Conservation (phyloP, 2,113 vertebrate species). For the Melierax canorus region DNA sequence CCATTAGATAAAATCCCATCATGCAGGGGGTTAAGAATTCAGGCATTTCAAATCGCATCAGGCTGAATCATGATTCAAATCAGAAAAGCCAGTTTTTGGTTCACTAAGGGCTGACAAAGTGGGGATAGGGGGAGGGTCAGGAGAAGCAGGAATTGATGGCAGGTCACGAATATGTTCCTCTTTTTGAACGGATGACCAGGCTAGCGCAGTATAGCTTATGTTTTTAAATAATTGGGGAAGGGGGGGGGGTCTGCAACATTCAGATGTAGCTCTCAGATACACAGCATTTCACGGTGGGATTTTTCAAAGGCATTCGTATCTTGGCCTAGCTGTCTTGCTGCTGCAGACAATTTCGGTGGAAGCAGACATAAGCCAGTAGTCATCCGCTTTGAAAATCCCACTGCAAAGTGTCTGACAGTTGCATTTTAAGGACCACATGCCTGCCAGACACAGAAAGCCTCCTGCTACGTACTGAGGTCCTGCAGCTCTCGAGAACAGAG, state of each 20-base stretch:
- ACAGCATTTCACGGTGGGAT: not conserved
- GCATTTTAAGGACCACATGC: slow-evolving; percentile 18
- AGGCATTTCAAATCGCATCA: slow-evolving; percentile 72
- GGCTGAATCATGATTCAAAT: slow-evolving; percentile 65
- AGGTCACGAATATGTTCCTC: slow-evolving; percentile 27
- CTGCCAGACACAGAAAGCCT: slow-evolving; percentile 14
- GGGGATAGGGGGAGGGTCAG: slow-evolving; percentile 2
- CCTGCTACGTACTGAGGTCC: not conserved
- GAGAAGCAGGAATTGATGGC: not conserved
- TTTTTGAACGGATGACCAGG: not conserved
- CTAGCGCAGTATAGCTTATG: not conserved
- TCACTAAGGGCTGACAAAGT: slow-evolving; percentile 24
- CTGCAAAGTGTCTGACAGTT: not conserved
- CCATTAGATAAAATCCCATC: slow-evolving; percentile 29
- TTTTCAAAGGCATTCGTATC: not conserved
- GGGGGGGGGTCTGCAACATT: not conserved
- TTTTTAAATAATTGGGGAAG: not conserved
- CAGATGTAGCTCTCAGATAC: not conserved
- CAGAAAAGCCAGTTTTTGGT: slow-evolving; percentile 55
- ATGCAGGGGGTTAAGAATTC: slow-evolving; percentile 53
- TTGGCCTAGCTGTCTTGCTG: not conserved
- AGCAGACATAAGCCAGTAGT: not conserved
- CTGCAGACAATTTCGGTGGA: not conserved
- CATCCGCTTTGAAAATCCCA: not conserved
- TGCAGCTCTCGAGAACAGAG: not conserved